A percentile compares a stretch with the other conserved stretches of the same genome.
Conservation (phyloP, 2,797 vertebrate genomes). For the Coregonus sp. region DNA sequence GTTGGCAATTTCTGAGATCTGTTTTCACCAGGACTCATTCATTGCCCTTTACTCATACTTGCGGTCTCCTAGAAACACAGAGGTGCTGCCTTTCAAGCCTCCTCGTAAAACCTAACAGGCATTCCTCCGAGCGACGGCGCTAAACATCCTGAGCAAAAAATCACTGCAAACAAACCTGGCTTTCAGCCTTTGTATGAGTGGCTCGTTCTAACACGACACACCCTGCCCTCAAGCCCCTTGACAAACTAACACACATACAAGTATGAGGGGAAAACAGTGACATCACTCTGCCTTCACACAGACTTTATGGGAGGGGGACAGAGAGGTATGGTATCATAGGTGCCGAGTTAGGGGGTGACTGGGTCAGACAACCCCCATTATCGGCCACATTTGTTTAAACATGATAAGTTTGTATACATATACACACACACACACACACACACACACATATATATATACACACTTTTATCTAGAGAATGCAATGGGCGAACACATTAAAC, state of each 20-base stretch:
- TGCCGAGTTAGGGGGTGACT: too few relatives aligned
- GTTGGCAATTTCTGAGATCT: background rate
- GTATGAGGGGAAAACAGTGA: background rate
- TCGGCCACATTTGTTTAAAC: background rate
- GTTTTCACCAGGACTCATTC: background rate
- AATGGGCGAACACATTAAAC: background rate
- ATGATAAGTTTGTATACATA: background rate
- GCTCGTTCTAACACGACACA: background rate
- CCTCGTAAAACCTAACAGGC: slow-evolving; percentile 2
- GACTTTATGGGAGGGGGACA: background rate
- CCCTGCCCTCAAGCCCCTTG: background rate
- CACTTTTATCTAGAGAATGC: too few relatives aligned
- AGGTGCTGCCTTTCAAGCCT: slow-evolving; percentile 7
- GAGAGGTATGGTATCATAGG: background rate
- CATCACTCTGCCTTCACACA: background rate
- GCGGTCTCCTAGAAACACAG: background rate
- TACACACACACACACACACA: too few relatives aligned
- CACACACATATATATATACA: background rate
- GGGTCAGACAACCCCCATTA: background rate
- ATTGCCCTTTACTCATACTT: background rate
- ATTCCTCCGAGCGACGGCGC: background rate
- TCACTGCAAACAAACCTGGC: background rate
- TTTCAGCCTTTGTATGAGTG: background rate
- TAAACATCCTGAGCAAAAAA: background rate
- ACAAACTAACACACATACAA: background rate